Conservation (phyloP, 2,888 invertebrate genomes). For the Brachyptera risi region DNA sequence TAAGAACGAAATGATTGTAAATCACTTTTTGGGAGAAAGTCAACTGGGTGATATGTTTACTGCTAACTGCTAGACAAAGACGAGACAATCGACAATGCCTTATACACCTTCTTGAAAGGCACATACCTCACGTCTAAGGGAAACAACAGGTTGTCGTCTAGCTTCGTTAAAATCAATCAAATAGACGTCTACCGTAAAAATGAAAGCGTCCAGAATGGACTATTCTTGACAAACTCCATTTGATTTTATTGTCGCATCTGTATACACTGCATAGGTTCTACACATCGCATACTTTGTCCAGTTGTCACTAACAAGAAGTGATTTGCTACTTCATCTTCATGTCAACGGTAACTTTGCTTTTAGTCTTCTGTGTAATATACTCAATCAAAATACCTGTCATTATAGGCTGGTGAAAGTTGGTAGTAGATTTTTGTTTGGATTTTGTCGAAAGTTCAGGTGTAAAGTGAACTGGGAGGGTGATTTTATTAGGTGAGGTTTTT, state of each 20-base stretch:
- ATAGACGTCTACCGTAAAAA: background rate
- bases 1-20: too few species aligned
- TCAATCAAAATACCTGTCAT: slow-evolving; percentile 18
- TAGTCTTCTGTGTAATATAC: background rate
- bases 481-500: background rate
- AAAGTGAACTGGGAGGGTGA: background rate
- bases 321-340: too few species aligned
- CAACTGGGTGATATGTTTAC: background rate
- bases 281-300: too few species aligned
- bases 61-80: background rate
- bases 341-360: background rate
- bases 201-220: slow-evolving; percentile 8
- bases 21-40: background rate
- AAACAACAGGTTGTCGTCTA: background rate
- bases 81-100: background rate
- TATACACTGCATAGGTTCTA: too few species aligned
- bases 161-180: background rate
- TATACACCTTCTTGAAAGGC: background rate
- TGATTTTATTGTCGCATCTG: too few species aligned
- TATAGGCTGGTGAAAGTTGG: slow-evolving; percentile 2
- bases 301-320: too few species aligned
- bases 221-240: too few species aligned
- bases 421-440: background rate
- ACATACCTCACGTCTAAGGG: background rate
- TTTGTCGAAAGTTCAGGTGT: background rate